phyloP scores from a whole-genome alignment of 2,113 vertebrate species.

The Phrynosoma blainvillii region DNA sequence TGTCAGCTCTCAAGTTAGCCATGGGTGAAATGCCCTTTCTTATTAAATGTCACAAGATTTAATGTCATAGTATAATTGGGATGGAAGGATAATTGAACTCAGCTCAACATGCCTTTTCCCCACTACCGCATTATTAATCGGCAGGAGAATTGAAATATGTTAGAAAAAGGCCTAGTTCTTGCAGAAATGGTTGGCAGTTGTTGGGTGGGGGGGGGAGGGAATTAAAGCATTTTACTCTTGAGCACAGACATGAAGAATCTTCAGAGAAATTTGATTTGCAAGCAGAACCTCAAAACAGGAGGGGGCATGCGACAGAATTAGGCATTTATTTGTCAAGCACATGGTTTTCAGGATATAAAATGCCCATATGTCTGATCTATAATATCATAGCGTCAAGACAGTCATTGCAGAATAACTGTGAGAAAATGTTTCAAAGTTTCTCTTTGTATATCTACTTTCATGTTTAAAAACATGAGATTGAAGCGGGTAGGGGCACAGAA shows the following conservation, averaged over 20 bases:
- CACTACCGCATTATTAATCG: conserved; percentile 74
- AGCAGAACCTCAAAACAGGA: conserved; percentile 52
- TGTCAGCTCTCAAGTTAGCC: conserved; percentile 71
- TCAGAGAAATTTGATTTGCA: conserved; percentile 58
- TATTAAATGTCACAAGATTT: conserved; percentile 85
- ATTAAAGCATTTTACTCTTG: conserved; percentile 54
- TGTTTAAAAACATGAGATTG: conserved; percentile 21
- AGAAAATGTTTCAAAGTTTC: conserved; percentile 3
- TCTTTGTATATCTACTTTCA: conserved; percentile 29
- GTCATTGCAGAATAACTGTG: not conserved
- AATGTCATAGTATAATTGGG: conserved; percentile 81
- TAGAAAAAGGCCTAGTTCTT: conserved; percentile 66
- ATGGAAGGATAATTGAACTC: conserved; percentile 77
- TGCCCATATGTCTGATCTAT: conserved; percentile 8
- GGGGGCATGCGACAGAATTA: conserved; percentile 36
- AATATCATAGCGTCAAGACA: not conserved
- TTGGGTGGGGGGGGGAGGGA: conserved; percentile 25
- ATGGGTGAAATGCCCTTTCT: conserved; percentile 83
- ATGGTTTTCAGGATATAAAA: conserved; percentile 21
- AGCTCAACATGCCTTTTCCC: conserved; percentile 73
- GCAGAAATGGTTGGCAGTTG: conserved; percentile 68
- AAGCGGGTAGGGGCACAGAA: not conserved
- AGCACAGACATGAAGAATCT: conserved; percentile 53
- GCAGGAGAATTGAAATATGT: conserved; percentile 72
- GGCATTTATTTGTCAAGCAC: conserved; percentile 45